phyloP scores from a whole-genome alignment of 1,140 invertebrate genomes.

The Hypsibius dujardini region DNA sequence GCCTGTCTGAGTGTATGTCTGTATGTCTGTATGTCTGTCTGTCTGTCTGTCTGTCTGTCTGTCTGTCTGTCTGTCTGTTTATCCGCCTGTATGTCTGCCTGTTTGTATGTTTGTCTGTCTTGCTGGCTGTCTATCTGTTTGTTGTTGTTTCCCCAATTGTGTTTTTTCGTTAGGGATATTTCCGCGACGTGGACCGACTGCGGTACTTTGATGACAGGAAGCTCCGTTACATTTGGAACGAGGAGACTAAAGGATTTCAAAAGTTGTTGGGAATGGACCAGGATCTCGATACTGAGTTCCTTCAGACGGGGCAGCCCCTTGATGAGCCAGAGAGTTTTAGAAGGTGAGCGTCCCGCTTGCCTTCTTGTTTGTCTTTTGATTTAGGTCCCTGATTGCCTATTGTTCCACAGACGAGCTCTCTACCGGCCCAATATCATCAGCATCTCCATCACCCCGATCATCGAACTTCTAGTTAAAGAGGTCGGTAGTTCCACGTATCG shows the following conservation, averaged over 20 bases:
- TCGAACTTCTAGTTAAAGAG: constrained; percentile 49
- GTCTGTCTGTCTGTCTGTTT: too few relatives aligned
- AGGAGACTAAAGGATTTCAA: constrained; percentile 43
- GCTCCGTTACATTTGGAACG: constrained; percentile 54
- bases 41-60: too few relatives aligned
- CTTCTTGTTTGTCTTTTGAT: not conserved
- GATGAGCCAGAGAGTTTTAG: not conserved
- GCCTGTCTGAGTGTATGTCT: too few relatives aligned
- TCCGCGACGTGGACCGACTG: constrained; percentile 41
- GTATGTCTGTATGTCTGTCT: too few relatives aligned
- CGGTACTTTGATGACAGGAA: constrained; percentile 57
- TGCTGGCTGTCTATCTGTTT: too few relatives aligned
- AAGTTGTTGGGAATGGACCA: constrained; percentile 51
- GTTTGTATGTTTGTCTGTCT: too few relatives aligned
- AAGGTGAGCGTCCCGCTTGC: not conserved
- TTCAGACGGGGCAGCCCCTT: constrained; percentile 35
- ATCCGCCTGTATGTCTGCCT: too few relatives aligned
- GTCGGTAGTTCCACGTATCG: constrained; percentile 24
- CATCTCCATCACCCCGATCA: constrained; percentile 51
- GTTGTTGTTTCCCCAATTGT: not conserved
- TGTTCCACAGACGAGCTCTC: constrained; percentile 45
- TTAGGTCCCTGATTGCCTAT: constrained; percentile 16
- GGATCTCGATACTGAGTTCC: constrained; percentile 42
- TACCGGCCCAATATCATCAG: constrained; percentile 58
- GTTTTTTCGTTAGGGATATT: constrained; percentile 20